phyloP scores from a whole-genome alignment of 2,797 vertebrate genomes.

The Potorous gilbertii region DNA sequence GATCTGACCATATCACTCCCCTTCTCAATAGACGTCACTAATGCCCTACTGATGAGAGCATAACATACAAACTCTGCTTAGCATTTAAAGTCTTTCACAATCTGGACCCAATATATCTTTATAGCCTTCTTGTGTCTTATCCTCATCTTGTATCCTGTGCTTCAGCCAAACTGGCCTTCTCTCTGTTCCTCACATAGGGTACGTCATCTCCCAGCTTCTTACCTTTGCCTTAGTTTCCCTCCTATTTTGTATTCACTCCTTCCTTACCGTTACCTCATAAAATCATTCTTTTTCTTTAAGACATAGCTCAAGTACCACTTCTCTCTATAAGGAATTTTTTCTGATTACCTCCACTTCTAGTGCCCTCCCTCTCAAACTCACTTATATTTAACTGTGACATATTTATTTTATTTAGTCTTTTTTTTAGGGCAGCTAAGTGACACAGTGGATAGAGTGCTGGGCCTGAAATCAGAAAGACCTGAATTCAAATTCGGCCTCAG shows the following conservation, averaged over 20 bases:
- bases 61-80: background rate
- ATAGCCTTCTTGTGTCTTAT: background rate
- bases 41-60: background rate
- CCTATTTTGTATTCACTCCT: background rate
- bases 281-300: background rate
- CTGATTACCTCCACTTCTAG: background rate
- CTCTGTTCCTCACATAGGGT: background rate
- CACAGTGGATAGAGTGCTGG: background rate
- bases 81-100: background rate
- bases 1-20: background rate
- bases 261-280: background rate
- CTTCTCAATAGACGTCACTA: background rate
- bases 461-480: background rate
- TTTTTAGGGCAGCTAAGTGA: background rate
- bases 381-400: background rate
- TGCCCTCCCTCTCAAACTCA: background rate
- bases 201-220: background rate
- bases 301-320: background rate
- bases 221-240: background rate
- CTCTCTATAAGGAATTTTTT: background rate
- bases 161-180: background rate
- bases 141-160: background rate
- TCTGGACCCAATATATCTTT: background rate
- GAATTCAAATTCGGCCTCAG: background rate
- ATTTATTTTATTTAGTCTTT: background rate